Evolutionary conservation across 2,888 invertebrate genomes (phyloP).

Genomic region (Lasius platythorax): DNA sequence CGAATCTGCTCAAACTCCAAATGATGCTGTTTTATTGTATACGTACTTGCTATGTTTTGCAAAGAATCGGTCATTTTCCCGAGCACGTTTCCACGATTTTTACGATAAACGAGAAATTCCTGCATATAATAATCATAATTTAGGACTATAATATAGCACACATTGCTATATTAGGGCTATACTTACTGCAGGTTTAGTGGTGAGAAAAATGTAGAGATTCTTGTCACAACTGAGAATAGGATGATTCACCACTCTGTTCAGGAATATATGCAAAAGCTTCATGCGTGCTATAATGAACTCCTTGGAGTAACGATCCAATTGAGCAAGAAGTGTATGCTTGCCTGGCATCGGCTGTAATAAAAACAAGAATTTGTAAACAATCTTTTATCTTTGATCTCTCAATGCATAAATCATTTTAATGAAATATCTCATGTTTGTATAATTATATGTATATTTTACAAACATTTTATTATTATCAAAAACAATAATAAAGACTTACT

Average conservation of each 20-base stretch:
- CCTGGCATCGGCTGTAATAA: slow-evolving; percentile 89
- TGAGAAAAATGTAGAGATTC: slow-evolving; percentile 89
- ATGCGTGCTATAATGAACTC: slow-evolving; percentile 90
- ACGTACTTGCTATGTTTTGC: slow-evolving; percentile 87
- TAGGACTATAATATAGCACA: not conserved
- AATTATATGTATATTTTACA: not conserved
- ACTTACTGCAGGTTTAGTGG: slow-evolving; percentile 89
- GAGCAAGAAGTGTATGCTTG: slow-evolving; percentile 90
- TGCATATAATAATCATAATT: slow-evolving; percentile 76
- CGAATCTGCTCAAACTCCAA: slow-evolving; percentile 89
- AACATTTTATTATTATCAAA: not conserved
- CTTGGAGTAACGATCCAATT: slow-evolving; percentile 90
- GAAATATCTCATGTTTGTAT: not conserved
- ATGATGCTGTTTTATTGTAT: slow-evolving; percentile 88
- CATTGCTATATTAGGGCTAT: not conserved
- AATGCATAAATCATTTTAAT: slow-evolving; percentile 9
- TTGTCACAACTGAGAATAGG: slow-evolving; percentile 90
- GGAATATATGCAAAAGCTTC: slow-evolving; percentile 89
- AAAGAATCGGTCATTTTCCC: slow-evolving; percentile 88
- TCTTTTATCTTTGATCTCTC: not conserved
- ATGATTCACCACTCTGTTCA: slow-evolving; percentile 90
- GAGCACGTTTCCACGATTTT: slow-evolving; percentile 88
- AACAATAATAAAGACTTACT: slow-evolving; percentile 85
- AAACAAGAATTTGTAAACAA: slow-evolving; percentile 35
- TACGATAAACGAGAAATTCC: slow-evolving; percentile 89